Evolutionary conservation across 2,888 invertebrate genomes (phyloP).

Genomic region (Sinopyrophorus schimmeli): DNA sequence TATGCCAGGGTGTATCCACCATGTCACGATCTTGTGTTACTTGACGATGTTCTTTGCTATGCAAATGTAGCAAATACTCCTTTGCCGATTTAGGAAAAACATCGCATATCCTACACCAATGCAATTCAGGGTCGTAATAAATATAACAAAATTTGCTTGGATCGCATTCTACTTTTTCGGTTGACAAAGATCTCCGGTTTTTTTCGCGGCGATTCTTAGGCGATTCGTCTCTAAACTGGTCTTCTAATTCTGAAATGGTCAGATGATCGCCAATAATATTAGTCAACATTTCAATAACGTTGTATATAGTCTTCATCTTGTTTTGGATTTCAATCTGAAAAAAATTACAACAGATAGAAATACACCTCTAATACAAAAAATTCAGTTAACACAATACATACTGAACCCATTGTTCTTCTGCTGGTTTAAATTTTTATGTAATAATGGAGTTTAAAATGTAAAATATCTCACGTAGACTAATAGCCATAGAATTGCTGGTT

Average conservation of each 20-base stretch:
- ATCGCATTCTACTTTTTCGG: slow-evolving; percentile 15
- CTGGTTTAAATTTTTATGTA: slow-evolving; percentile 38
- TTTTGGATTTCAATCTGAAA: slow-evolving; percentile 75
- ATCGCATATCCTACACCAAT: slow-evolving; percentile 87
- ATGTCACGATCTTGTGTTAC: slow-evolving; percentile 61
- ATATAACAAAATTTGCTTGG: slow-evolving; percentile 70
- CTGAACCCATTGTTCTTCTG: slow-evolving; percentile 39
- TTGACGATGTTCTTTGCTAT: slow-evolving; percentile 75
- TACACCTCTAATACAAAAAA: slow-evolving; percentile 11
- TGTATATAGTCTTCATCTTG: slow-evolving; percentile 80
- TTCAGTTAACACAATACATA: slow-evolving; percentile 44
- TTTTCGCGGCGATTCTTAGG: slow-evolving; percentile 30
- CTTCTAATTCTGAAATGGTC: slow-evolving; percentile 54
- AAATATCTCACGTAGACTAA: slow-evolving; percentile 36
- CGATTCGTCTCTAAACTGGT: slow-evolving; percentile 38
- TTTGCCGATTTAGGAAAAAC: slow-evolving; percentile 86
- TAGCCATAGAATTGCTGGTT: slow-evolving; percentile 37
- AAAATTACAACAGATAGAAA: slow-evolving; percentile 33
- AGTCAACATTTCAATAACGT: slow-evolving; percentile 86
- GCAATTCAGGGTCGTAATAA: slow-evolving; percentile 87
- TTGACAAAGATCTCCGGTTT: slow-evolving; percentile 13
- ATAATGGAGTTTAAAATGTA: slow-evolving; percentile 40
- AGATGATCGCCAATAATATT: slow-evolving; percentile 79
- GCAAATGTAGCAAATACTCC: slow-evolving; percentile 82
- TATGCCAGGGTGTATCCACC: slow-evolving; percentile 78